Conservation (phyloP, 2,888 invertebrate species). For the Hyalella azteca region DNA sequence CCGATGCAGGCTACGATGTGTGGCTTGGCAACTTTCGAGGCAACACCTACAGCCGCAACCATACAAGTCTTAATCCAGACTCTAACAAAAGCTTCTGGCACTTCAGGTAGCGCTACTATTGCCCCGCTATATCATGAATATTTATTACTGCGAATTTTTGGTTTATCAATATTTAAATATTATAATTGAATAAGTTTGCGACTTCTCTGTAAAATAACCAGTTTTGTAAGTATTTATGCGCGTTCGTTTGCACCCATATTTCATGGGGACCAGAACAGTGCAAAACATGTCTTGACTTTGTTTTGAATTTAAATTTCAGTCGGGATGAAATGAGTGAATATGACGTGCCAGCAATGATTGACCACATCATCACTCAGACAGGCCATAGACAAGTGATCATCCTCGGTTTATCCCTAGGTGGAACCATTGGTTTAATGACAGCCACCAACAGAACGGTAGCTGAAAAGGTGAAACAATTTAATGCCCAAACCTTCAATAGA, state of each 20-base stretch:
- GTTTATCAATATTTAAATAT: too few species aligned
- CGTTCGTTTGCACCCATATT: too few species aligned
- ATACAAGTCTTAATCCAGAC: conserved; percentile 14
- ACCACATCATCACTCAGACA: conserved; percentile 61
- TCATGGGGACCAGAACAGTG: too few species aligned
- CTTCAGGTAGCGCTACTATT: conserved; percentile 22
- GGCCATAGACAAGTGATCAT: conserved; percentile 62
- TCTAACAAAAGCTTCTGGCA: conserved; percentile 40
- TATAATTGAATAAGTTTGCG: too few species aligned
- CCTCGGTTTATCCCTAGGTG: conserved; percentile 61
- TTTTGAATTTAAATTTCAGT: too few species aligned
- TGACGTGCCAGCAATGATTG: conserved; percentile 63
- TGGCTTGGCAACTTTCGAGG: conserved; percentile 49
- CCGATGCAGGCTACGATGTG: conserved; percentile 43
- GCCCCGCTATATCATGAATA: too few species aligned
- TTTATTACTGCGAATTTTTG: too few species aligned
- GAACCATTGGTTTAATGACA: neutral
- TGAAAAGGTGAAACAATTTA: too few species aligned
- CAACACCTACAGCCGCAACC: conserved; percentile 41
- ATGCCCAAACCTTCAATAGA: too few species aligned
- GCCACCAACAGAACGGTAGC: neutral
- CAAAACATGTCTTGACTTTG: too few species aligned
- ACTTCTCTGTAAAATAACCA: too few species aligned
- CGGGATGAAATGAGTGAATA: conserved; percentile 63
- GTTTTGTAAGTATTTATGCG: too few species aligned